Evolutionary conservation across 2,888 invertebrate species (phyloP), one percentile per base, ranked within the genome.

Genomic region (Clostera curtula): DNA sequence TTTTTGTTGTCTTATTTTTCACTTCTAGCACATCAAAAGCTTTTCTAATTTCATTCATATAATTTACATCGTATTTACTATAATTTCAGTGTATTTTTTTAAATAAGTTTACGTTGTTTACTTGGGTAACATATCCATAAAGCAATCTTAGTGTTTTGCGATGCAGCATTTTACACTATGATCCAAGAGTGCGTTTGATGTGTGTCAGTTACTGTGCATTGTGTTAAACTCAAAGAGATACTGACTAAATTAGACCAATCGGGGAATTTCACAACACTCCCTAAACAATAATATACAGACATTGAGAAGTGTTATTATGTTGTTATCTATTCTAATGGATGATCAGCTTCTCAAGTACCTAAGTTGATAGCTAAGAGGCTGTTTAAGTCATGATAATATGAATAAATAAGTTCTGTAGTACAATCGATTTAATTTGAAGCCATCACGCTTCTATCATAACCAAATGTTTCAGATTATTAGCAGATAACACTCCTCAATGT

Each of bases 171-270:
- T 43, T 40, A 45, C 26, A 29, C 32, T 45, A 35, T 40, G 22
- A 22, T 5, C 32, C 40, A 42, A 47, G 31, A 43, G 58, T 58
- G 54, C 49, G 42, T 49, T 40, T 47, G 37, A 40, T 41, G 37
- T 49, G 46, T 53, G 51, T 55, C 33, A 29, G 47, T 51, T 44
- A 51, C 48, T 50, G 55, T 62, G 62, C 60, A 45, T 43, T 40
- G 43, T 47, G 42, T 41, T 40, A 15, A 48, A 47, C 45, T 40
- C 36, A 42, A 34, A 39, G 35, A 40, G 40, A 48, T 29, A 33
- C 42, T 41, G 34, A 38, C 31, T 43, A 56, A 56, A 53, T 34
- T 9, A 49, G 56, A 53, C 21, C 40, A 51, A 56, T 43, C 24
- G 19, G 42, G 50, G 21, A 19, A 29, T 30, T 24, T 31, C 38